Evolutionary conservation across 2,113 vertebrate species (phyloP).

Genomic region (Onychorhynchus coronatus): DNA sequence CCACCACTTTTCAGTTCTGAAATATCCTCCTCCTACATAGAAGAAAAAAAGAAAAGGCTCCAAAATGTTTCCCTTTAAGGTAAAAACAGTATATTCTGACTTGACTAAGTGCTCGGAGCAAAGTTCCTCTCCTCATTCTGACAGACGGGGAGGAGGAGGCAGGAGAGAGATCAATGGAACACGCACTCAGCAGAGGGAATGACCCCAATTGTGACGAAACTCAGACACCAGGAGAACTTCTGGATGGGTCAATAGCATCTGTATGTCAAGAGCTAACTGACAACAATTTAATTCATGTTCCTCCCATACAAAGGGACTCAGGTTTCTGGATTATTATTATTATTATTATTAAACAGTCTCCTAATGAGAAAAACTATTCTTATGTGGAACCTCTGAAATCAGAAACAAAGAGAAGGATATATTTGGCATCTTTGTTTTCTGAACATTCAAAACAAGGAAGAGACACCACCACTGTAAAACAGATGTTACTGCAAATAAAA

Average conservation of each 20-base stretch:
- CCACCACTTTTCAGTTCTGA: background rate
- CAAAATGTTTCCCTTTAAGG: background rate
- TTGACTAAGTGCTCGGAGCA: background rate
- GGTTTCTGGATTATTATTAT: background rate
- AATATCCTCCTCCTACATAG: background rate
- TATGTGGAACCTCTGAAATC: background rate
- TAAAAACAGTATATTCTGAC: background rate
- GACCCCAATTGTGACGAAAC: background rate
- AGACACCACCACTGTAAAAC: background rate
- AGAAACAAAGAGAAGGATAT: background rate
- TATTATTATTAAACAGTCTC: background rate
- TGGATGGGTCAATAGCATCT: background rate
- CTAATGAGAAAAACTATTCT: background rate
- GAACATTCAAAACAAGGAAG: background rate
- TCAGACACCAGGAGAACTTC: background rate
- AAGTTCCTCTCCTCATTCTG: background rate
- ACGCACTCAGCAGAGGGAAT: background rate
- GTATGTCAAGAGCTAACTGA: background rate
- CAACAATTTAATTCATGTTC: background rate
- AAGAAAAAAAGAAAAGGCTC: background rate
- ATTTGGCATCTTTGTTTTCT: background rate
- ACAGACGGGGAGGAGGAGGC: background rate
- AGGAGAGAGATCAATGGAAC: background rate
- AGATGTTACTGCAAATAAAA: background rate
- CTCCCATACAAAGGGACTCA: background rate